Conservation (phyloP, 1,140 invertebrate genomes). For the Camponotus pennsylvanicus region DNA sequence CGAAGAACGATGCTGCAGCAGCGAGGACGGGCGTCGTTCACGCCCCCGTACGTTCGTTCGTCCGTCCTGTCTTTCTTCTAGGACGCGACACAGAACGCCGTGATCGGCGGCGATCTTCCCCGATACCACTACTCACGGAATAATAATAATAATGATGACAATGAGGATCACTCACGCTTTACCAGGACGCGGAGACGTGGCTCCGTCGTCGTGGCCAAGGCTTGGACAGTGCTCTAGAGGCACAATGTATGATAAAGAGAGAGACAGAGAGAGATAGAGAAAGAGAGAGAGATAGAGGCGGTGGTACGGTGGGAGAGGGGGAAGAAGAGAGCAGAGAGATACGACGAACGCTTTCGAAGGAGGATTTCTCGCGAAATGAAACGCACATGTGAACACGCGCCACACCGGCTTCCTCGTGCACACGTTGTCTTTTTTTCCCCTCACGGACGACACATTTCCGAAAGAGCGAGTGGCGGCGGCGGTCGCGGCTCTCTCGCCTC, state of each 20-base stretch:
- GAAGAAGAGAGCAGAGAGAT: conserved; percentile 3
- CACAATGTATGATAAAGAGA: neutral
- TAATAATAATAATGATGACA: conserved; percentile 1
- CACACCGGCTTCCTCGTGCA: conserved; percentile 30
- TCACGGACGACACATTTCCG: conserved; percentile 70
- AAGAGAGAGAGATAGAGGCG: conserved; percentile 9
- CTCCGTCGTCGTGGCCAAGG: conserved; percentile 27
- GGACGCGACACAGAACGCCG: conserved; percentile 46
- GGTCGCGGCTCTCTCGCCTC: conserved; percentile 69
- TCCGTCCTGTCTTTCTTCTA: conserved; percentile 46
- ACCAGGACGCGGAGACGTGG: conserved; percentile 38
- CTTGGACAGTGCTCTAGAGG: conserved; percentile 16
- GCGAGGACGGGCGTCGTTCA: conserved; percentile 65
- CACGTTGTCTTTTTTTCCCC: conserved; percentile 70
- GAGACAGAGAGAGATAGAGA: neutral
- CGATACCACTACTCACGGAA: neutral
- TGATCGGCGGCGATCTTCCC: conserved; percentile 40
- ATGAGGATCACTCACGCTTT: neutral
- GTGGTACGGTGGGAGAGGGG: neutral
- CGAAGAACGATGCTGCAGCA: conserved; percentile 16
- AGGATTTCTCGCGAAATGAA: conserved; percentile 3
- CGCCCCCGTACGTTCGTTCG: conserved; percentile 22
- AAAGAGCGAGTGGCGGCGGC: conserved; percentile 37
- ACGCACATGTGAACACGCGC: neutral
- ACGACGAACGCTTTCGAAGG: neutral